Conservation (phyloP, 2,888 invertebrate genomes). For the Cecidostiba fungosa region DNA sequence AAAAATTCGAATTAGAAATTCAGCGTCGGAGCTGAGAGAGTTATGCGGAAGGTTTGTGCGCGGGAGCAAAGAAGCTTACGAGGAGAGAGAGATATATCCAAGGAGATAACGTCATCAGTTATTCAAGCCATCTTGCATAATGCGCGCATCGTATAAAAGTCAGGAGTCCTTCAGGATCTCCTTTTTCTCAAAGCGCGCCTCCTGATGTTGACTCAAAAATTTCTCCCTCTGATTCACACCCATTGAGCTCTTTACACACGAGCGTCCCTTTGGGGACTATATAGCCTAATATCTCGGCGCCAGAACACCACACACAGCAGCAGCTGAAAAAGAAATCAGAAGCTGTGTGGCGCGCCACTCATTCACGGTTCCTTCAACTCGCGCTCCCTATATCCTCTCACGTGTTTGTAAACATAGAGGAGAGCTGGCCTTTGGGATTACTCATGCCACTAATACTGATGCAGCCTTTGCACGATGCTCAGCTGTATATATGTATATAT, state of each 20-base stretch:
- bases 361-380: conserved; percentile 75
- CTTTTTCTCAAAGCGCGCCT: neutral
- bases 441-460: conserved; percentile 67
- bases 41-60: neutral
- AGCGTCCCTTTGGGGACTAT: neutral
- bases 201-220: neutral
- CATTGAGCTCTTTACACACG: neutral
- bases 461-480: neutral
- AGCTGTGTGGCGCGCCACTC: conserved; percentile 66
- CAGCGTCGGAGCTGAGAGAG: neutral
- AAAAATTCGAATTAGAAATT: conserved; percentile 3
- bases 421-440: conserved; percentile 70
- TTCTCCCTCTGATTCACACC: neutral
- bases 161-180: neutral
- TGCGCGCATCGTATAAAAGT: neutral
- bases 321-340: conserved; percentile 28
- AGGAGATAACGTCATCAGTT: neutral
- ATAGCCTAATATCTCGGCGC: neutral
- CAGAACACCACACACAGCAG: neutral
- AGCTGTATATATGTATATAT: neutral
- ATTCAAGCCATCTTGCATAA: neutral
- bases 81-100: neutral
- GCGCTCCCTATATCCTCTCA: conserved; percentile 57
- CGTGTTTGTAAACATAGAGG: conserved; percentile 75
- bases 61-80: neutral